Conservation (phyloP, 2,113 vertebrate species). For the Dendropsophus ebraccatus region DNA sequence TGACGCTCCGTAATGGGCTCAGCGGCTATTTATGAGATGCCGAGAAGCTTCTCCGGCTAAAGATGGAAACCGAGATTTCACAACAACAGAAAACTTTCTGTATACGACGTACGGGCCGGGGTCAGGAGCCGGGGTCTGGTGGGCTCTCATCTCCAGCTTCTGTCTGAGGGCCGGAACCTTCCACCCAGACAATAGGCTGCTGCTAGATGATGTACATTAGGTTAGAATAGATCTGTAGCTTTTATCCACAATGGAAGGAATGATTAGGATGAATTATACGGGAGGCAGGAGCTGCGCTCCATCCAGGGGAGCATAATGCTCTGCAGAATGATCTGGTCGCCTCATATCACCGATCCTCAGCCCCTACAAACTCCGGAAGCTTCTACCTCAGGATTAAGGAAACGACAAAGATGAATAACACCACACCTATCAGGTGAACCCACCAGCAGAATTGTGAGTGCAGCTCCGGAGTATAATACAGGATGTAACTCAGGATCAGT, state of each 20-base stretch:
- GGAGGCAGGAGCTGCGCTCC: neutral
- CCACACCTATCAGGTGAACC: no score
- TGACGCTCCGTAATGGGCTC: neutral
- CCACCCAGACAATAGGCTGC: neutral
- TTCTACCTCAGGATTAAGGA: neutral
- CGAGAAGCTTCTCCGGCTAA: neutral
- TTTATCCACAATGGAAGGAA: neutral
- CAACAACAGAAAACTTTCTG: neutral
- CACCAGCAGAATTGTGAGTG: no score
- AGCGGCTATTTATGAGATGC: neutral
- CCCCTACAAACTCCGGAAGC: neutral
- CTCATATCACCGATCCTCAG: neutral
- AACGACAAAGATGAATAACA: no score
- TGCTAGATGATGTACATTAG: neutral
- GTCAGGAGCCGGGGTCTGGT: neutral
- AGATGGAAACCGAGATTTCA: slow-evolving; percentile 6
- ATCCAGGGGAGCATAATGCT: neutral
- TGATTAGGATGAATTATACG: neutral
- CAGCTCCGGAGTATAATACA: no score
- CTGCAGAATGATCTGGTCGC: neutral
- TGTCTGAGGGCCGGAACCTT: neutral
- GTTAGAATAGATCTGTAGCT: slow-evolving; percentile 3
- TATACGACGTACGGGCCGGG: neutral
- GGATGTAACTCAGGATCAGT: no score
- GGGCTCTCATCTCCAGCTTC: neutral